Conservation (phyloP, 2,888 invertebrate species). For the Scrobipalpa costella region DNA sequence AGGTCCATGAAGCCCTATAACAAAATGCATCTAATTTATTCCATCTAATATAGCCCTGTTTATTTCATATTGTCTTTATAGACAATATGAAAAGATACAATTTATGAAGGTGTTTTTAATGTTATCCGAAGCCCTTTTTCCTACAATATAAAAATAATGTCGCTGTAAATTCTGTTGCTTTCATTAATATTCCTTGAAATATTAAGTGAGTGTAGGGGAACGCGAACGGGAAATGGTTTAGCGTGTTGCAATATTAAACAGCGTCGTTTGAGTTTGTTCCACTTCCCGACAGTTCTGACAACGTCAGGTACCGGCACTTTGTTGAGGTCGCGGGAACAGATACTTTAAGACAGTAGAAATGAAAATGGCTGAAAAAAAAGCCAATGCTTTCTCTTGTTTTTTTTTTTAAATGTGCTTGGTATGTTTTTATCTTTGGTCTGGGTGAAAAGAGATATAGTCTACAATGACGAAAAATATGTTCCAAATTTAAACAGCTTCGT, state of each 20-base stretch:
- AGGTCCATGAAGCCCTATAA: no score
- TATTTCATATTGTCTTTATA: no score
- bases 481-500: conserved; percentile 32
- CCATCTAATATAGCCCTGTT: no score
- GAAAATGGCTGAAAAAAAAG: neutral
- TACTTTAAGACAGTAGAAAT: neutral
- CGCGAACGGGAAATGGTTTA: conserved; percentile 16
- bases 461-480: no score
- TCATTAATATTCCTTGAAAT: conserved; percentile 23
- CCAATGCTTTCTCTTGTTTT: no score
- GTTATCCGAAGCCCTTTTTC: neutral
- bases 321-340: conserved; percentile 33
- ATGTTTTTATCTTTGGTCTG: no score
- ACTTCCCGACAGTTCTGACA: conserved; percentile 48
- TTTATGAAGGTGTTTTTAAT: neutral
- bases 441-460: no score
- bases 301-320: conserved; percentile 35
- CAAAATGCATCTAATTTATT: no score
- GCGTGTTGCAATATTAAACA: conserved; percentile 27
- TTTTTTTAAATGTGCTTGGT: no score
- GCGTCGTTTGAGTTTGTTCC: conserved; percentile 37
- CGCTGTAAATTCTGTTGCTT: conserved; percentile 3
- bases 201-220: conserved; percentile 17
- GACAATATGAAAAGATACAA: neutral
- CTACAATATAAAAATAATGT: conserved; percentile 2